Percentiles rank a stretch among this genome's conserved stretches.
phyloP scores from a whole-genome alignment of 2,113 vertebrate species.

The Myotis lucifugus region DNA sequence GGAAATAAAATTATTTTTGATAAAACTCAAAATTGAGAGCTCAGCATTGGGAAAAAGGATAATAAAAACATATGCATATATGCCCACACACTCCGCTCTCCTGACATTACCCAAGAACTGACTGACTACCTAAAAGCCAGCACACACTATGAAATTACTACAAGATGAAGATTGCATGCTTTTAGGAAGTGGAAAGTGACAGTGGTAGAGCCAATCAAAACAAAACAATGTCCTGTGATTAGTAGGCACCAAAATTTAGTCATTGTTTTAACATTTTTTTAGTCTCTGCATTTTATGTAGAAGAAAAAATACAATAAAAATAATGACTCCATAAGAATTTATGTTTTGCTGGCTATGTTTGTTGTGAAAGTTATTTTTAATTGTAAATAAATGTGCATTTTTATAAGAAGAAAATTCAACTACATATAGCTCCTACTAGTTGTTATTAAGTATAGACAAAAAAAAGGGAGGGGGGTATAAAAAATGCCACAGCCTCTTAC shows the following conservation, averaged over 20 bases:
- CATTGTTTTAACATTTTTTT: slow-evolving; percentile 49
- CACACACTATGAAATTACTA: neutral
- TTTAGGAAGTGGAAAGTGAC: neutral
- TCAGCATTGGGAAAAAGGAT: neutral
- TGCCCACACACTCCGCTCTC: neutral
- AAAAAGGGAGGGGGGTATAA: neutral
- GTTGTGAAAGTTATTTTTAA: slow-evolving; percentile 38
- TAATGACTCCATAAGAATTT: neutral
- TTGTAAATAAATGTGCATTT: slow-evolving; percentile 17
- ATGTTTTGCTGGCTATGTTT: slow-evolving; percentile 19
- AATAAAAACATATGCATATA: neutral
- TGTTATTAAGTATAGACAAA: neutral
- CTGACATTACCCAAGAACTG: neutral
- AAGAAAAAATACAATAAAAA: slow-evolving; percentile 1
- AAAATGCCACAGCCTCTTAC: neutral
- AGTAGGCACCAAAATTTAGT: neutral
- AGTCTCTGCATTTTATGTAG: slow-evolving; percentile 10
- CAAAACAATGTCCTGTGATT: neutral
- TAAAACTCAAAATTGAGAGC: slow-evolving; percentile 5
- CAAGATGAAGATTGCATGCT: neutral
- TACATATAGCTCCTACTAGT: neutral
- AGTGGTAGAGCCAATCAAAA: neutral
- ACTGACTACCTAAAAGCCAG: neutral
- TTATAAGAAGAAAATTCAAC: neutral
- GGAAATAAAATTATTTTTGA: slow-evolving; percentile 45